Evolutionary conservation across 2,888 invertebrate genomes (phyloP).

Genomic region (Cheiracanthium punctorium): DNA sequence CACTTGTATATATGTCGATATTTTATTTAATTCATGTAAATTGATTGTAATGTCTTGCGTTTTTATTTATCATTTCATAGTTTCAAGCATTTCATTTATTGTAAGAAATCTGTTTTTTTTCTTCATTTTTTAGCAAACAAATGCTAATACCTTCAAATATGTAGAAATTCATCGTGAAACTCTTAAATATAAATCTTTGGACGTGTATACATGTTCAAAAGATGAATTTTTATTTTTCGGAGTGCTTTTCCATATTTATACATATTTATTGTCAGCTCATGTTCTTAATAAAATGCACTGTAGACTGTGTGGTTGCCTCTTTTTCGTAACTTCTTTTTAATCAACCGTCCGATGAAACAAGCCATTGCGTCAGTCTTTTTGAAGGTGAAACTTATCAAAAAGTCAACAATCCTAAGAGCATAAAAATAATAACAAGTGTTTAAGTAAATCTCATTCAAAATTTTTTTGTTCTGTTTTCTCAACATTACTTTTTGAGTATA

Average conservation of each 20-base stretch:
- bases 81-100: background rate
- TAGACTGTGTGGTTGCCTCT: conserved; percentile 48
- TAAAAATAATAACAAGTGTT: too few species aligned
- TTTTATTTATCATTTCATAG: background rate
- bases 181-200: conserved; percentile 74
- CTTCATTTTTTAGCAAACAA: conserved; percentile 1
- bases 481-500: too few species aligned
- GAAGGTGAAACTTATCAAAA: too few species aligned
- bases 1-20: background rate
- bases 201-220: conserved; percentile 31
- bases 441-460: too few species aligned
- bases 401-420: too few species aligned
- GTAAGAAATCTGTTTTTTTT: background rate
- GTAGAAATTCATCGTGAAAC: conserved; percentile 75
- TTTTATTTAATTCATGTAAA: conserved; percentile 6
- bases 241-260: conserved; percentile 38
- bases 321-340: too few species aligned
- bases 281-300: conserved; percentile 64
- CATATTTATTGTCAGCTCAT: conserved; percentile 52
- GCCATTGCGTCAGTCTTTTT: too few species aligned
- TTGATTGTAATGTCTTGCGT: background rate
- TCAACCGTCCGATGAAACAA: too few species aligned
- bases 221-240: conserved; percentile 37
- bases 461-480: too few species aligned
- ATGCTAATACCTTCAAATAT: conserved; percentile 73